Conservation (phyloP, 2,113 vertebrate species). For the Lepisosteus osseus region DNA sequence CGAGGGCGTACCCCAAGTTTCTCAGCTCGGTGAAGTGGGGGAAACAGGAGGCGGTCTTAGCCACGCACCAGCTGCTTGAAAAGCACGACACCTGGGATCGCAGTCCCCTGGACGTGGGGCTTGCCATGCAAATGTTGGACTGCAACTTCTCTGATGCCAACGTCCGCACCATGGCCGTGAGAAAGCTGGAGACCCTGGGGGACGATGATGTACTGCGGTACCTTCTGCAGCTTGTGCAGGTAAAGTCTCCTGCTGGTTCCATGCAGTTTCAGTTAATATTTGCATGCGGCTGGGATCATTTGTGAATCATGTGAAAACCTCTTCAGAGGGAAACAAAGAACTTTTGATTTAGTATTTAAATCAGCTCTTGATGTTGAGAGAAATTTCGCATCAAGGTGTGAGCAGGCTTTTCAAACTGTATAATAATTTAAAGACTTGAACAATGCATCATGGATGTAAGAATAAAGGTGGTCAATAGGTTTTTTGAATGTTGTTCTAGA, state of each 20-base stretch:
- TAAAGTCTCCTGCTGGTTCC: slow-evolving; percentile 38
- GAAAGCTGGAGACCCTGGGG: slow-evolving; percentile 89
- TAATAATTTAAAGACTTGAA: too few species aligned
- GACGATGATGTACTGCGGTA: slow-evolving; percentile 92
- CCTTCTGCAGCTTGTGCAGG: slow-evolving; percentile 95
- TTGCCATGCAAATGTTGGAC: slow-evolving; percentile 94
- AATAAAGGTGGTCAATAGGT: too few species aligned
- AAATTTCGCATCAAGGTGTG: too few species aligned
- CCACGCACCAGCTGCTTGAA: slow-evolving; percentile 83
- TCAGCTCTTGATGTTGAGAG: background rate
- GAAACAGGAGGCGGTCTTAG: slow-evolving; percentile 85
- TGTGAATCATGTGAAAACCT: background rate
- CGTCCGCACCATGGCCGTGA: slow-evolving; percentile 89
- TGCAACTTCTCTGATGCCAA: slow-evolving; percentile 93
- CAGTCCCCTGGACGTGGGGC: slow-evolving; percentile 85
- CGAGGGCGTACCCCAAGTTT: slow-evolving; percentile 91
- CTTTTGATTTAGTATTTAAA: slow-evolving; percentile 29
- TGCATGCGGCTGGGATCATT: slow-evolving; percentile 21
- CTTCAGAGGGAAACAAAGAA: slow-evolving; percentile 6
- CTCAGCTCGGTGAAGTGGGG: slow-evolving; percentile 94
- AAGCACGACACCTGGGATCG: slow-evolving; percentile 84
- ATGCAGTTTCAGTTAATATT: slow-evolving; percentile 12
- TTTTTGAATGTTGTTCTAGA: too few species aligned
- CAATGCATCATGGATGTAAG: too few species aligned
- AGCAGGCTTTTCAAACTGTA: too few species aligned